Evolutionary conservation across 2,797 vertebrate genomes (phyloP), one percentile per base, ranked within the genome.

Genomic region (Microcaecilia unicolor): DNA sequence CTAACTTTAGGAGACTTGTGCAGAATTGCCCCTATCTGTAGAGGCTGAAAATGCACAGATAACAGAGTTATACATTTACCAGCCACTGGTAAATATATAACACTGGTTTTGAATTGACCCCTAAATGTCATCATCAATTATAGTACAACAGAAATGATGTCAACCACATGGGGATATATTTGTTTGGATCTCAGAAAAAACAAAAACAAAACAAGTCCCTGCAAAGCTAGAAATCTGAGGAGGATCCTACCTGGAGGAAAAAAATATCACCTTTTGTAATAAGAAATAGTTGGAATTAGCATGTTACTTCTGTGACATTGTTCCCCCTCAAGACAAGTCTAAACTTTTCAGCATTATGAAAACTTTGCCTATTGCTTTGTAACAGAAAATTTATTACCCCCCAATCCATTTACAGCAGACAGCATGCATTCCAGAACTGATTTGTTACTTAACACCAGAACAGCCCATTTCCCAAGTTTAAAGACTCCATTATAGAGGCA

Each of bases 251-350:
- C 72, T 70, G 64, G 66, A 81, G 77, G 67, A 55, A 59, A 64
- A 63, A 80, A 78, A 77, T 49, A 38, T 15, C 42, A 35, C 31
- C 61, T 72, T 78, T 79, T 77, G 65, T 76, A 70, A 67, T 63
- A 76, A 80, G 73, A 85, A 81, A 77, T 70, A 72, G 42, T 66
- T 58, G 71, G 72, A 81, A 75, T 32, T 46, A 29, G 67, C 28
- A 48, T 59, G 69, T 73, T 81, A 72, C 79, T 62, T 31, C 50
- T 61, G 66, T 44, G 75, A 87, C 80, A 85, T 54, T 72, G 78
- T 81, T 84, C 80, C 72, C 80, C 72, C 64, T 64, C 55, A 15
- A 80, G 83, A 81, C 92, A 93, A 90, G 90, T 88, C 89, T 58
- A 66, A 80, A 93, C 87, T 67, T 56, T 85, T 92, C 89, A 70